Evolutionary conservation across 2,113 vertebrate species (phyloP).

Genomic region (Odontophorus gujanensis): DNA sequence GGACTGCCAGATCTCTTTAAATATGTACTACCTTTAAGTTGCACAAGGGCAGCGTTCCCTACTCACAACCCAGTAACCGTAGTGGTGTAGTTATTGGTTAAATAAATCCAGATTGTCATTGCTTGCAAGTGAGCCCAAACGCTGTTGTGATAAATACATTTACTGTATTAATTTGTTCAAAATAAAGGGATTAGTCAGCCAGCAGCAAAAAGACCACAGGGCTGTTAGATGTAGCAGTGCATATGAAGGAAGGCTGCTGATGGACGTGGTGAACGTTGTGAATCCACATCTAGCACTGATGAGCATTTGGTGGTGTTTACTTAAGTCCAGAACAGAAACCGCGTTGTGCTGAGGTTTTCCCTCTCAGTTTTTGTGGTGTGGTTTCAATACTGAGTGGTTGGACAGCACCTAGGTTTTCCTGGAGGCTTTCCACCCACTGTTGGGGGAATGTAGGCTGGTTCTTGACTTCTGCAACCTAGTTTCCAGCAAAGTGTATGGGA

Average conservation of each 20-base stretch:
- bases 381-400: not conserved
- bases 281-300: not conserved
- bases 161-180: not conserved
- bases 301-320: not conserved
- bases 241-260: not conserved
- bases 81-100: not conserved
- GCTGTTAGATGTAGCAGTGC: not conserved
- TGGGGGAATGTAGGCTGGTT: not conserved
- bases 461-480: not conserved
- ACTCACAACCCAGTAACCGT: not conserved
- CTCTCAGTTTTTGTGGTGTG: rapidly evolving
- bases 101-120: not conserved
- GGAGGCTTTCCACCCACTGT: not conserved
- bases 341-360: not conserved
- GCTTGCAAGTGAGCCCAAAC: not conserved
- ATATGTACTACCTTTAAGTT: not conserved
- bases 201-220: not conserved
- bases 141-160: not conserved
- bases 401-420: not conserved
- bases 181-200: not conserved
- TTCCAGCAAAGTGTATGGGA: not conserved
- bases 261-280: not conserved
- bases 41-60: not conserved
- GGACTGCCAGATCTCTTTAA: not conserved
- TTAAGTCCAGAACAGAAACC: not conserved